Conservation (phyloP, 2,797 vertebrate species). For the Lepidocolaptes lacrymiger region DNA sequence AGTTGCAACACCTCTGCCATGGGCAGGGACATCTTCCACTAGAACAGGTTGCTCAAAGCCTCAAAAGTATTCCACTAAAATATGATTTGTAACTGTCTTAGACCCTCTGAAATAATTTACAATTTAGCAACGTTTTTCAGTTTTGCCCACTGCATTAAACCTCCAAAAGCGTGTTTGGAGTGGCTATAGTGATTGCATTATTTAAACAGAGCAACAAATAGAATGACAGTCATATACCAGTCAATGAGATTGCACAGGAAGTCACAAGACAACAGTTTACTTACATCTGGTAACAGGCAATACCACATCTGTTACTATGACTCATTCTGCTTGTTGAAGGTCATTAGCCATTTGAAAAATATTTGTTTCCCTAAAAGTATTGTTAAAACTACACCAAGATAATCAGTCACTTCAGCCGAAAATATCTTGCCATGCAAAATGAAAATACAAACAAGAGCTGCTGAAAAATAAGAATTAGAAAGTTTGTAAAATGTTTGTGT, state of each 20-base stretch:
- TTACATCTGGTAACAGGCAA: not conserved
- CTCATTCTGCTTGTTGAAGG: slow-evolving; percentile 5
- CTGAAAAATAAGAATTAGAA: not conserved
- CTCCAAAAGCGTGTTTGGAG: not conserved
- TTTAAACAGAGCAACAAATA: not conserved
- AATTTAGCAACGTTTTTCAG: not conserved
- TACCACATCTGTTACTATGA: not conserved
- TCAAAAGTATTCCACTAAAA: not conserved
- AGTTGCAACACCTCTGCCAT: not conserved
- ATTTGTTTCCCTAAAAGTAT: not conserved
- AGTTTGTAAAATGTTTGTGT: not conserved
- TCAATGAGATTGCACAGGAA: not conserved
- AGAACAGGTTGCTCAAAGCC: not conserved
- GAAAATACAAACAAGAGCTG: not conserved
- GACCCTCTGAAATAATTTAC: not conserved
- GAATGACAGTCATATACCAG: not conserved
- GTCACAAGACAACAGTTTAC: not conserved
- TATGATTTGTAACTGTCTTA: not conserved
- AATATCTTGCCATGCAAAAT: not conserved
- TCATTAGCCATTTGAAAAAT: not conserved
- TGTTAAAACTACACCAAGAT: not conserved
- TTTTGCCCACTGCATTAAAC: not conserved
- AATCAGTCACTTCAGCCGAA: not conserved
- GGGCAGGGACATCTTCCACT: not conserved
- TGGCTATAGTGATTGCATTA: not conserved